Percentiles rank a stretch among this genome's conserved stretches.
Evolutionary conservation across 1,140 invertebrate genomes (phyloP).

Genomic region (Drosophila lacteicornis): DNA sequence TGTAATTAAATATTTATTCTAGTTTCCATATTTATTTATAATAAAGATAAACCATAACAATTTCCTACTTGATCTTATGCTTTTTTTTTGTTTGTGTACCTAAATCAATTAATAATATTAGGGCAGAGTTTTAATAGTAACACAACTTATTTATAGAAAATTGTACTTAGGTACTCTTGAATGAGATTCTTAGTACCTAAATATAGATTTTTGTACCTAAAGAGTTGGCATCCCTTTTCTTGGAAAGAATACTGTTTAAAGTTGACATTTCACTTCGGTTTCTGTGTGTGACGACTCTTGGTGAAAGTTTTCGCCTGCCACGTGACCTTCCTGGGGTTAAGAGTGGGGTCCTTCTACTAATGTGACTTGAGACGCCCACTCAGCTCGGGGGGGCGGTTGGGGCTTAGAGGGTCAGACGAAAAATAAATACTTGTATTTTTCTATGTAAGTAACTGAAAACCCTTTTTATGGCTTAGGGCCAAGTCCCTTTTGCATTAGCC

Average conservation of each 20-base stretch:
- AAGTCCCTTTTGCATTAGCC: conserved; percentile 69
- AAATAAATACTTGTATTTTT: conserved; percentile 71
- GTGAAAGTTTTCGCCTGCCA: conserved; percentile 35
- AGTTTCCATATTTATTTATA: too few relatives aligned
- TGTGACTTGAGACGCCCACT: conserved; percentile 58
- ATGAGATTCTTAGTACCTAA: not conserved
- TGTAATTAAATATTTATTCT: too few relatives aligned
- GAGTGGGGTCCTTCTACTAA: conserved; percentile 57
- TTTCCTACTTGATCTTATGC: too few relatives aligned
- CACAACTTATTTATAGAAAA: not conserved
- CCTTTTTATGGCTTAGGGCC: conserved; percentile 64
- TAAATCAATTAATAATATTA: too few relatives aligned
- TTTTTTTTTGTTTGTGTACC: too few relatives aligned
- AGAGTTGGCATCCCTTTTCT: not conserved
- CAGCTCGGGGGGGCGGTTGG: not conserved
- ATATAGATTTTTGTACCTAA: not conserved
- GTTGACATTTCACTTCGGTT: conserved; percentile 61
- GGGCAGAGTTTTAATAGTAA: not conserved
- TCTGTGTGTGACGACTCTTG: conserved; percentile 19
- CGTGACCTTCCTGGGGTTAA: conserved; percentile 48
- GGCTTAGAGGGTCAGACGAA: conserved; percentile 38
- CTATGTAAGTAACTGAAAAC: conserved; percentile 43
- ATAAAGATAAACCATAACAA: too few relatives aligned
- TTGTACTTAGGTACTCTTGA: not conserved
- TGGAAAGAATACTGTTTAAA: not conserved